Base-by-base conservation (phyloP, 2,113 vertebrate species). In the Stigmatopora argus region DNA sequence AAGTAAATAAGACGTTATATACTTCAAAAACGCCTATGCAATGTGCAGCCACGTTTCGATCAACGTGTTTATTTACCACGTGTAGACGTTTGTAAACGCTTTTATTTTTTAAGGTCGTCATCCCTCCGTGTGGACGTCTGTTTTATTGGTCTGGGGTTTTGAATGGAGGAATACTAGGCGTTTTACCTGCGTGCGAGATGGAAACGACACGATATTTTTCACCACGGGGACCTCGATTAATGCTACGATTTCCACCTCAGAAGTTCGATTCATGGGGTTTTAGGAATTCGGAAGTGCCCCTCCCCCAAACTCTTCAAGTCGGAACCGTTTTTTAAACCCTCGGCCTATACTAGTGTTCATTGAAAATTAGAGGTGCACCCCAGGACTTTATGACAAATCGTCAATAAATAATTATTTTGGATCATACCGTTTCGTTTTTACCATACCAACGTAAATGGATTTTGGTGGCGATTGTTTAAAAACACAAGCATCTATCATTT, bases 281-380 rank as follows among this genome's bases (percentile, higher is more conserved):
- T 1, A 87, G 86, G 89, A 90, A 90, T 89, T 91, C 86, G 87
- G 90, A 91, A 90, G 87, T 87, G 71, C 80, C 85, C 87, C 69
- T 68, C 72, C 81, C 89, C 64, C 83, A 81, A 66, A 75, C 45
- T 44, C 51, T 78, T 19, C 19, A 64, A 17, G 70, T 62, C 72
- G 70, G 82, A 62, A 60, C 58, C 70, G 71, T 63, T 72, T 66
- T 46, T 64, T 46, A 41, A 59, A 48, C 11, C 48, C 65, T 49
- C 47, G 7, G 7, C 47, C 70, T 67, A 69, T 10, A 41, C 38
- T 41, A 41, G 38, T 41, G 38, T 41, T 41, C 9, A 41, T 10
- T 41, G 38, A 48, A 3, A 48, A 48, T 48, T 48, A 48, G 46
- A 17, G 46, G 15, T 48, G 14, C 13, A 48, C 14, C 26, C 26